A percentile compares a stretch with the other conserved stretches of the same genome.
Conservation (phyloP, 2,888 invertebrate genomes). For the Cephus rjabovi region DNA sequence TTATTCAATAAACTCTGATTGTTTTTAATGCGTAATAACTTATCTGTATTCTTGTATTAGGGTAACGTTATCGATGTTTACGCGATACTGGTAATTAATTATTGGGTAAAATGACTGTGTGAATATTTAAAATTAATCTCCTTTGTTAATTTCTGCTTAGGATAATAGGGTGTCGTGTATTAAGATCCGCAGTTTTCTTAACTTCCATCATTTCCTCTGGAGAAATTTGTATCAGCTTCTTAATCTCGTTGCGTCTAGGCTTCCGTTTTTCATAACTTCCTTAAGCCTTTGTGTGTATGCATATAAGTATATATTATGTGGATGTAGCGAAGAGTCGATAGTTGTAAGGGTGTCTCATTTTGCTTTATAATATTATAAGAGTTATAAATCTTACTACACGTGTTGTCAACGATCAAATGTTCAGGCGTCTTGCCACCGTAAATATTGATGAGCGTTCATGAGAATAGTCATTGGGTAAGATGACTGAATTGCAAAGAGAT, state of each 20-base stretch:
- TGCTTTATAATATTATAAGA: background rate
- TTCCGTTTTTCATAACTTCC: background rate
- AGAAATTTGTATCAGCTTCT: background rate
- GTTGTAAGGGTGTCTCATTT: background rate
- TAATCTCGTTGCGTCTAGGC: background rate
- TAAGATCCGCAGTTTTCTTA: background rate
- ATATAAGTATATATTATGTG: background rate
- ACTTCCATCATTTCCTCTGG: background rate
- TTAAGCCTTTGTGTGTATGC: background rate
- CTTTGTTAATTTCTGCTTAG: background rate
- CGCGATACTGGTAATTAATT: background rate
- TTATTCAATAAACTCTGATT: background rate
- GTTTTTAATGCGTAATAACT: background rate
- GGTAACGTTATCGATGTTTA: background rate
- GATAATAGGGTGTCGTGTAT: background rate
- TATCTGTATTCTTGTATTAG: background rate
- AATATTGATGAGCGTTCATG: slow-evolving; percentile 16
- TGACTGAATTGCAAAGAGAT: slow-evolving; percentile 36
- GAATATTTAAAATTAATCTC: background rate
- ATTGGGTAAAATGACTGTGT: background rate
- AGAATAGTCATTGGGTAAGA: slow-evolving; percentile 54
- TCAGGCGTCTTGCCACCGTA: slow-evolving; percentile 18
- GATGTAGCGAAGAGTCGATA: background rate
- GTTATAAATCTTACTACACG: background rate
- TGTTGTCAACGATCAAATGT: slow-evolving; percentile 28